These are phyloP conservation scores for Squalus acanthias DNA, from an alignment of 2,797 vertebrate species.

Conservation along the genomic window DNA sequence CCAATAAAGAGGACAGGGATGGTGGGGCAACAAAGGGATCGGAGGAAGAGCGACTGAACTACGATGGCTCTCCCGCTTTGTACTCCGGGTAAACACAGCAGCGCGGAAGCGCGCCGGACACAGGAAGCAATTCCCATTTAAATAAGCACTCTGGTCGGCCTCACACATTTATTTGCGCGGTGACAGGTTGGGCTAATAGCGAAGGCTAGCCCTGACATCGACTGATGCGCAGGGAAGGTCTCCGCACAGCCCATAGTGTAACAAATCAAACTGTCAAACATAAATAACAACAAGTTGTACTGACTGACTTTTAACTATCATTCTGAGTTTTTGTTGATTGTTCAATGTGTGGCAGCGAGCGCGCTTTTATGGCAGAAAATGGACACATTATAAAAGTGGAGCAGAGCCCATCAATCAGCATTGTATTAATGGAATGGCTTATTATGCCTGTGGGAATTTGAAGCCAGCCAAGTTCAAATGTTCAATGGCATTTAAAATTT, in stretches of 20 bases:
- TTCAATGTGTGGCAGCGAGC: not conserved
- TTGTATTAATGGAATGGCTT: not conserved
- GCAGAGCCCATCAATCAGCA: conserved; percentile 4
- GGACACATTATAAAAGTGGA: not conserved
- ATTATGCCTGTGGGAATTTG: not conserved
- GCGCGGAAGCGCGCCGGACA: not conserved
- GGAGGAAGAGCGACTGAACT: not conserved
- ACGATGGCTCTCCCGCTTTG: not conserved
- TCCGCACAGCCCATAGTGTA: not conserved
- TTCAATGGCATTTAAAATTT: conserved; percentile 24
- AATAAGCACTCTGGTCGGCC: not conserved
- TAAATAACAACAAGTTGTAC: not conserved
- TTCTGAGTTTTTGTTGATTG: not conserved
- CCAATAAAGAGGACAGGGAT: not conserved
- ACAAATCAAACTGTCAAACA: not conserved
- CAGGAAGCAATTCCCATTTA: not conserved
- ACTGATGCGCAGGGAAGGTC: not conserved
- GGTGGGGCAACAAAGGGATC: not conserved
- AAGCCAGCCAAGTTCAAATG: conserved; percentile 7
- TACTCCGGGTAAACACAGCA: not conserved
- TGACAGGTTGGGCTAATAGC: not conserved
- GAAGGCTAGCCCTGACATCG: not conserved
- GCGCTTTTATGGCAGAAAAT: not conserved
- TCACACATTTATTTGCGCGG: not conserved
- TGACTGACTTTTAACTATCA: not conserved